Conservation (phyloP, 2,113 vertebrate genomes). For the Acrocephalus arundinaceus region DNA sequence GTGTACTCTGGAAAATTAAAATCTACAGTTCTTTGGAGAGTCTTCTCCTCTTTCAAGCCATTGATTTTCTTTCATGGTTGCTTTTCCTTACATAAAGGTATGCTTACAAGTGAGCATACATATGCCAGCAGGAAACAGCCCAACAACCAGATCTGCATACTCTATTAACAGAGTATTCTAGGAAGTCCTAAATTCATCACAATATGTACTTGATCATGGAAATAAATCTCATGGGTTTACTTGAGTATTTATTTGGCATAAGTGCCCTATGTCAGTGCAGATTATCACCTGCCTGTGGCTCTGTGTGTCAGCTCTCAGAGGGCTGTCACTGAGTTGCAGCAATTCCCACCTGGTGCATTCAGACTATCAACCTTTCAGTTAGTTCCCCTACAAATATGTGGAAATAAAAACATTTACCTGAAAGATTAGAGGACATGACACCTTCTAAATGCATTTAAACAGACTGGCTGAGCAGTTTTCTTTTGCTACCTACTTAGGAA, state of each 20-base stretch:
- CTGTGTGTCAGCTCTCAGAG: neutral
- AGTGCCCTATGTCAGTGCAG: neutral
- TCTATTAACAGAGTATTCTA: neutral
- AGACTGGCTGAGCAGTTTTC: neutral
- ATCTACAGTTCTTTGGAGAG: neutral
- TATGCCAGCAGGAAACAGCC: neutral
- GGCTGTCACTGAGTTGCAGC: neutral
- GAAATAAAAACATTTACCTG: neutral
- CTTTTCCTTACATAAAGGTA: neutral
- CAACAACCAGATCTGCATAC: neutral
- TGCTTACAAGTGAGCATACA: neutral
- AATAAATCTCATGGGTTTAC: neutral
- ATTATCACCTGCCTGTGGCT: neutral
- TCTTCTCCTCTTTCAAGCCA: neutral
- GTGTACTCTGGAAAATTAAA: neutral
- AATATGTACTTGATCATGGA: neutral
- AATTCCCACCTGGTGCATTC: rapidly evolving
- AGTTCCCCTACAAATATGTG: neutral
- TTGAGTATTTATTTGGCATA: neutral
- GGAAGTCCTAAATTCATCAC: neutral
- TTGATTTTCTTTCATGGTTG: neutral
- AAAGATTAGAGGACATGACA: neutral
- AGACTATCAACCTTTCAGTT: neutral
- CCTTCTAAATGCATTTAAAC: neutral
- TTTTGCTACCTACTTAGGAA: neutral